These are phyloP conservation scores for Ladona fulva DNA, from an alignment of 1,140 invertebrate genomes.

Conservation along the genomic window DNA sequence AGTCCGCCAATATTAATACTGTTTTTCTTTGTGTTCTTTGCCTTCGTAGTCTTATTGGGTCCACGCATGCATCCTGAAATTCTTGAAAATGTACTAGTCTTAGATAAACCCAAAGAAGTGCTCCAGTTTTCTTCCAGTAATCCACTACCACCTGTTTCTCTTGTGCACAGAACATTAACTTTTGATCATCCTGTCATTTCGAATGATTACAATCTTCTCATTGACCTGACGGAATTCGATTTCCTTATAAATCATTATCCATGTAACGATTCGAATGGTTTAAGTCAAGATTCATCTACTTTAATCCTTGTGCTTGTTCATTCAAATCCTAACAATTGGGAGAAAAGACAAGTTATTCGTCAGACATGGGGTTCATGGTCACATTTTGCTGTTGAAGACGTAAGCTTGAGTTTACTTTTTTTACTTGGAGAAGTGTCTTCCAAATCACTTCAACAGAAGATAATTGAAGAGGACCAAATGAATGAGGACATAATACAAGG, in stretches of 20 bases:
- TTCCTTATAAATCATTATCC: slow-evolving; percentile 45
- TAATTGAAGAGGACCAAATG: slow-evolving; percentile 49
- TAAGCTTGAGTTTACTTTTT: slow-evolving; percentile 49
- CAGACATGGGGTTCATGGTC: slow-evolving; percentile 50
- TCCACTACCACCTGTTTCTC: no score
- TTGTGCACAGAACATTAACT: no score
- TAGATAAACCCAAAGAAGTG: no score
- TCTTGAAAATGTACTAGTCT: no score
- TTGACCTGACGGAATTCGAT: slow-evolving; percentile 47
- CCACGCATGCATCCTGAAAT: no score
- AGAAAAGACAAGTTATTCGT: slow-evolving; percentile 50
- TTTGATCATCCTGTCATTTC: background rate
- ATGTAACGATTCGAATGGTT: slow-evolving; percentile 33
- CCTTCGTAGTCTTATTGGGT: no score
- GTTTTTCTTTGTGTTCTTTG: no score
- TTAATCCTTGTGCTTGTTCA: slow-evolving; percentile 52
- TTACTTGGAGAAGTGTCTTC: slow-evolving; percentile 51
- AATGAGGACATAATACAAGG: slow-evolving; percentile 69
- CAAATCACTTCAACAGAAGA: slow-evolving; percentile 32
- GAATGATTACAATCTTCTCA: slow-evolving; percentile 38
- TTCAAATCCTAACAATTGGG: slow-evolving; percentile 52
- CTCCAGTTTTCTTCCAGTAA: no score
- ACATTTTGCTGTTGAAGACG: slow-evolving; percentile 13
- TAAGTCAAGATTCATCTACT: slow-evolving; percentile 16
- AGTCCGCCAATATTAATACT: no score